Evolutionary conservation across 2,797 vertebrate genomes (phyloP).

Genomic region (Mycteria americana): DNA sequence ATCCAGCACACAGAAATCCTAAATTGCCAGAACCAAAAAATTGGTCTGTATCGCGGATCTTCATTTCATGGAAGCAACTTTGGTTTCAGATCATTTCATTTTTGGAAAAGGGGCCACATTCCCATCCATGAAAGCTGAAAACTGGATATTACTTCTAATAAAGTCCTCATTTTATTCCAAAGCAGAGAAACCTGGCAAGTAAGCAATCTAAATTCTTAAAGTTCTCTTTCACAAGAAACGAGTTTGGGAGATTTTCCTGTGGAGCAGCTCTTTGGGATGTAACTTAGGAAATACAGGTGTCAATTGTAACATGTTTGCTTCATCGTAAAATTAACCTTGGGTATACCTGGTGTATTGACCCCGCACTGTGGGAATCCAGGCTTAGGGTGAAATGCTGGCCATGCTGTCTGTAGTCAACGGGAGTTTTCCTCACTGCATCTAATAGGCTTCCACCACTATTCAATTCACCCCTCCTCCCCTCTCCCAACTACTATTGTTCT

Average conservation of each 20-base stretch:
- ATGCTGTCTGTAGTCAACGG: neutral
- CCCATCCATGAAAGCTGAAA: neutral
- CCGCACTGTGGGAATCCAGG: neutral
- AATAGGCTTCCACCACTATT: neutral
- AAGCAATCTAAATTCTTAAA: slow-evolving; percentile 10
- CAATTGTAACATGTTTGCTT: neutral
- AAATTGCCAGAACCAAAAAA: neutral
- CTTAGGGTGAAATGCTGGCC: neutral
- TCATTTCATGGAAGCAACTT: neutral
- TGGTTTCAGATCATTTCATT: neutral
- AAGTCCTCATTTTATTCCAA: neutral
- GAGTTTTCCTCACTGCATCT: neutral
- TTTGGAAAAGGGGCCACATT: neutral
- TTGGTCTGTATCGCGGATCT: neutral
- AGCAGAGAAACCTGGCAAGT: slow-evolving; percentile 8
- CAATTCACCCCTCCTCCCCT: neutral
- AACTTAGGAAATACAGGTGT: neutral
- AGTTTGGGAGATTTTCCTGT: neutral
- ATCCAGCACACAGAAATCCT: neutral
- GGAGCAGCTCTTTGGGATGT: neutral
- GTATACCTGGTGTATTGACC: neutral
- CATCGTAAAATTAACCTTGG: neutral
- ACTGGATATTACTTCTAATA: neutral
- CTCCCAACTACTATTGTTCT: slow-evolving; percentile 26
- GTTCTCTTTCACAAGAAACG: slow-evolving; percentile 9